phyloP scores from a whole-genome alignment of 2,113 vertebrate species.

The Gallinago paraguaiae region DNA sequence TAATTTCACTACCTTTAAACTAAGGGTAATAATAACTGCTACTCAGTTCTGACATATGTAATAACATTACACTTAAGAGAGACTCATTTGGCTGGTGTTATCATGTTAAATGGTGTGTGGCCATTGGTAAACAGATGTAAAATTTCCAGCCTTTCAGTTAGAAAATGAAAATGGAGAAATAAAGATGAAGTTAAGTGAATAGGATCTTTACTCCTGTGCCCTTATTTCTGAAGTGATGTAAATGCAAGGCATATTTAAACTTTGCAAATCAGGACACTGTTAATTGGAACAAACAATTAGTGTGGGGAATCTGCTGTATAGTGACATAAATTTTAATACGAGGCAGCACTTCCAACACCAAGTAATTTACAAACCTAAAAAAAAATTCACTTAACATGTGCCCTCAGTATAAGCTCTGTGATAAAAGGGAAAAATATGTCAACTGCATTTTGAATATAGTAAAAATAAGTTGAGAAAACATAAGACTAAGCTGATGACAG shows the following conservation, averaged over 20 bases:
- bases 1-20: conserved; percentile 24
- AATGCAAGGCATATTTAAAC: not conserved
- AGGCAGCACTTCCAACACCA: not conserved
- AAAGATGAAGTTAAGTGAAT: not conserved
- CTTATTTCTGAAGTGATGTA: not conserved
- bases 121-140: conserved; percentile 37
- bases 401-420: not conserved
- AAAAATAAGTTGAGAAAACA: not conserved
- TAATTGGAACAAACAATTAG: not conserved
- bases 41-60: not conserved
- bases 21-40: conserved; percentile 2
- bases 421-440: not conserved
- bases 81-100: conserved; percentile 6
- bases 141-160: not conserved
- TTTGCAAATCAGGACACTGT: not conserved
- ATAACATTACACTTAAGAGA: not conserved
- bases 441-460: not conserved
- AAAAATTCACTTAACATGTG: not conserved
- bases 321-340: not conserved
- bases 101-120: not conserved
- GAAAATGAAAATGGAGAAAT: conserved; percentile 5
- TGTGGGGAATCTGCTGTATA: not conserved
- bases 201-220: not conserved
- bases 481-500: not conserved
- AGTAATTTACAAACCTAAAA: not conserved